Base-by-base conservation (phyloP, 1,140 invertebrate species). In the Bilobella aurantiaca region DNA sequence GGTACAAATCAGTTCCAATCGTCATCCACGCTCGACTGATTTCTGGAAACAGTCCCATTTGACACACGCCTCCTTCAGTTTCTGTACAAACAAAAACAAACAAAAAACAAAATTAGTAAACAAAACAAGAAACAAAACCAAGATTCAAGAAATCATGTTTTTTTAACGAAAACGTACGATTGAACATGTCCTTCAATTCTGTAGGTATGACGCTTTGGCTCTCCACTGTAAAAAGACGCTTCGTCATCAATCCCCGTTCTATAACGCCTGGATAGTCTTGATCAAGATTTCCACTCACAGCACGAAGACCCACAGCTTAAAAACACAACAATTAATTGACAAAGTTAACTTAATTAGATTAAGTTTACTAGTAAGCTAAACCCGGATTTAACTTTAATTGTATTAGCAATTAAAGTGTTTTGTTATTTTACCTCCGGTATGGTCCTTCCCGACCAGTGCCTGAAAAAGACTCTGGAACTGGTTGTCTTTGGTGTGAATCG, bases 1-100 rank as follows among this genome's bases (percentile, higher is more conserved):
- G 83, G 81, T 96, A 99, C 71, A 99, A 91, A 80, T 97, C 93
- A 75, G 90, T 96, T 75, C 99, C 96, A 74, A 99, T 93, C 28
- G 93, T 92, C 23, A 99, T 78, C 94, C 95, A 99, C 0, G 95
- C 95, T 75, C 96, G 82, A 29, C 87, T 88, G 71, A 99, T 96
- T 76, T 96, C 93, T 64, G 93, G 88, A 80, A 98, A 96, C 3
- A 98, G 78, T 3, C 96, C 96, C 90, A 97, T 96, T 5, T 68
- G 60, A 47, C 65, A 67, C 16, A 16, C 27, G 2, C 49, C 61
- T 25, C 61, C 58, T 18, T 72, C 70, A 2, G 63, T 61, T 61
- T 69, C 70, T 69, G 47, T n/a, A 57, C 68, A 64, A 37, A 68
- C 58, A 30, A 53, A 8, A 42, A n/a, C n/a, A n/a, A n/a, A n/a